Conservation (phyloP, 2,113 vertebrate genomes). For the Myanophis thanlyinensis region DNA sequence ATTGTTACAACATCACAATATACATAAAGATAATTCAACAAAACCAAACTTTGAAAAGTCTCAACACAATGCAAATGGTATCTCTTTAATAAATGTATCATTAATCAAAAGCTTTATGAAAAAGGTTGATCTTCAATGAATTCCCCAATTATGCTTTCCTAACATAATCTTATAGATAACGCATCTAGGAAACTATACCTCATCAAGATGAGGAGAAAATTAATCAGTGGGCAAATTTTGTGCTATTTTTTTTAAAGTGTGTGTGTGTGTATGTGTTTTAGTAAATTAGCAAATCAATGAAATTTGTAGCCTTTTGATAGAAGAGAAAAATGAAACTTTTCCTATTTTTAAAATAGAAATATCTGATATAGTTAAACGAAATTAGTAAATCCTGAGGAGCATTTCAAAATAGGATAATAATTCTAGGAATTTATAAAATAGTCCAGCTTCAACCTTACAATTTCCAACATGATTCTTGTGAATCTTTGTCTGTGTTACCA, state of each 20-base stretch:
- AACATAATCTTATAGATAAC: background rate
- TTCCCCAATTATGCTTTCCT: background rate
- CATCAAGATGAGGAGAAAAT: background rate
- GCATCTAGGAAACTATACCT: background rate
- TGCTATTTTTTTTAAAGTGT: background rate
- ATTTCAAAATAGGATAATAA: background rate
- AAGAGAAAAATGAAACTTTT: background rate
- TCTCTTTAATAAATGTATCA: background rate
- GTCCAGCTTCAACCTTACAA: background rate
- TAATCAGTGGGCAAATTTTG: background rate
- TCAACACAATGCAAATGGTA: background rate
- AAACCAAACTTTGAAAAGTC: background rate
- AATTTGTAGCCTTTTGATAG: background rate
- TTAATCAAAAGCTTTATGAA: background rate
- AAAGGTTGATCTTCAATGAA: background rate
- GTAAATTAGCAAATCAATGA: background rate
- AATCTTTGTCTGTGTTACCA: background rate
- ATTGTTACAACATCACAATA: background rate
- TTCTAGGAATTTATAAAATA: background rate
- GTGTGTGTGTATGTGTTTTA: background rate
- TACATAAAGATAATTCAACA: background rate
- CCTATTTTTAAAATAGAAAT: background rate
- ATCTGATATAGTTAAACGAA: background rate
- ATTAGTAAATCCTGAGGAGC: background rate
- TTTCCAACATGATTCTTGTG: background rate